Base-by-base conservation (phyloP, 92 coral and sea anemone genomes). In the Pocillopora grandis region DNA sequence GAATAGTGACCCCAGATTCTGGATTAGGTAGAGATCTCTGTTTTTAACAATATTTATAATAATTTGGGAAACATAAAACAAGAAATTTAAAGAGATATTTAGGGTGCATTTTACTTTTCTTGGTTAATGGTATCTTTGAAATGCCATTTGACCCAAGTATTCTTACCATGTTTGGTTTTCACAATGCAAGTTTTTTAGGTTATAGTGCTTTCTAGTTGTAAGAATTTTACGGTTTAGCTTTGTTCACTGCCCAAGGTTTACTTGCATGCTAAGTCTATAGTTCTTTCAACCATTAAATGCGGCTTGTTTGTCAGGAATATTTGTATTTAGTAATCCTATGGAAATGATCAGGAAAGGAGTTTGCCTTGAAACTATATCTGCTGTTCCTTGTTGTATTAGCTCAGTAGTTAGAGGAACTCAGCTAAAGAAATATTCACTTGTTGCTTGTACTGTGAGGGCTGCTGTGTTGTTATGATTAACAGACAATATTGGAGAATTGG, bases 291-390 rank as follows among this genome's bases (percentile, higher is more conserved):
- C 49, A 42, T 6, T 3, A 42, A 42, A 0, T 42, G 49, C 49
- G 1, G 1, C 49, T 42, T 42, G 49, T 42, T 42, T 42, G 4
- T 7, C 8, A 42, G 52, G 52, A 3, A 42, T 2, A 42, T 42
- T 42, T 42, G 52, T 42, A 42, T 42, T 27, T 0, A 42, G 52
- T 42, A 3, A 42, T 7, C 52, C 52, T 3, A 42, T 66, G 31
- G 19, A 73, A 23, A 35, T 65, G 5, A 57, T 9, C 62, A 18
- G 20, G 13, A 10, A 37, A 23, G 9, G 1, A 73, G 15, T 59
- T 23, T 62, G 82, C 82, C 82, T 78, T 78, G 82, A 78, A 77
- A 78, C 71, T 78, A 62, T 78, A 71, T 78, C 71, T 78, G 36
- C 58, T 78, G 82, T 63, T 78, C 16, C 48, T 70, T 62, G 62